Percentiles rank a stretch among this genome's conserved stretches.
phyloP scores from a whole-genome alignment of 2,113 vertebrate species.

The Prunella himalayana region DNA sequence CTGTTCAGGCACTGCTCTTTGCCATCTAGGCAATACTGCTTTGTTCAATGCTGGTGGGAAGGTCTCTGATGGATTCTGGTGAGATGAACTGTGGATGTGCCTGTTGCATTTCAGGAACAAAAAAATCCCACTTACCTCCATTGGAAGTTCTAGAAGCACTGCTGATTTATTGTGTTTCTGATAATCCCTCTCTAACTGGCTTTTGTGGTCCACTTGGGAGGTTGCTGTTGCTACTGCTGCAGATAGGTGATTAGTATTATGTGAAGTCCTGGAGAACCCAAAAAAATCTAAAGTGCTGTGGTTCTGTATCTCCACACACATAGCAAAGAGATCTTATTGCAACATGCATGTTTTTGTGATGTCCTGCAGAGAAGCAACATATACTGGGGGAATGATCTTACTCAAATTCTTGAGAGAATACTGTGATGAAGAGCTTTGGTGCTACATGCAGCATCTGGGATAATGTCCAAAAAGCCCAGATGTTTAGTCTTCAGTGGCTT shows the following conservation, averaged over 20 bases:
- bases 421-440: not conserved
- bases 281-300: not conserved
- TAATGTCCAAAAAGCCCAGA: conserved; percentile 20
- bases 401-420: not conserved
- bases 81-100: not conserved
- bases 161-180: not conserved
- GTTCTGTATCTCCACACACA: not conserved
- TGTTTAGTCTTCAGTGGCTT: conserved; percentile 29
- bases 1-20: not conserved
- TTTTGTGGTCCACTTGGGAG: not conserved
- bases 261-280: not conserved
- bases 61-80: not conserved
- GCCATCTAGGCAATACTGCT: fast-evolving
- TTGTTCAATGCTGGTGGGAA: not conserved
- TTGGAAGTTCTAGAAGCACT: not conserved
- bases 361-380: not conserved
- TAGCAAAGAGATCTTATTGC: not conserved
- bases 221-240: not conserved
- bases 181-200: not conserved
- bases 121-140: not conserved
- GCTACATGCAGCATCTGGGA: not conserved
- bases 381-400: not conserved
- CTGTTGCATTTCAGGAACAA: not conserved
- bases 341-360: not conserved
- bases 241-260: not conserved